Evolutionary conservation across 1,140 invertebrate species (phyloP).

Genomic region (Brachionus paranguensis): DNA sequence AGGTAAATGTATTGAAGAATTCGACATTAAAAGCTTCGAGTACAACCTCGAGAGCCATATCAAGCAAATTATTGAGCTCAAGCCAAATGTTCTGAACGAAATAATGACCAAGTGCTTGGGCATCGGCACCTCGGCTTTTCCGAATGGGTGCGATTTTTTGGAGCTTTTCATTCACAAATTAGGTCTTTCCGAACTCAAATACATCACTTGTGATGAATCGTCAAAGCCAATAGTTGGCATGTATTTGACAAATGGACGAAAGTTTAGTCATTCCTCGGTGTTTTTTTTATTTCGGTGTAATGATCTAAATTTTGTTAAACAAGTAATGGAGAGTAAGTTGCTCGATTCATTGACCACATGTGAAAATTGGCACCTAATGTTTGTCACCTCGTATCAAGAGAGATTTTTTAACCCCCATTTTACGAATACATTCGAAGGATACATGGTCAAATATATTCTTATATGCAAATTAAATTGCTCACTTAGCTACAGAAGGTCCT

Average conservation of each 20-base stretch:
- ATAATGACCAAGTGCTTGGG: neutral
- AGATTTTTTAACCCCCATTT: neutral
- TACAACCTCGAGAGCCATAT: neutral
- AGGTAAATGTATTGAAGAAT: neutral
- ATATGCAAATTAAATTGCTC: neutral
- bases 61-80: neutral
- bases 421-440: neutral
- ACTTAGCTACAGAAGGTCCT: neutral
- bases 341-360: neutral
- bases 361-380: slow-evolving; percentile 8
- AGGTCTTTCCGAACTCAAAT: neutral
- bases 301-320: neutral
- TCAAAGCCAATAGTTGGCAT: neutral
- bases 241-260: neutral
- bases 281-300: slow-evolving; percentile 6
- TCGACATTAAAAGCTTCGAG: neutral
- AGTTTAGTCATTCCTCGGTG: neutral
- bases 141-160: neutral
- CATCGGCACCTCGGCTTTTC: neutral
- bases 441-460: neutral
- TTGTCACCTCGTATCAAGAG: neutral
- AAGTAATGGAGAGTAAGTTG: neutral
- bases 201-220: neutral
- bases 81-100: neutral
- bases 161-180: neutral